Base-by-base conservation (phyloP, 2,888 invertebrate species). In the Trachelus tabidus region DNA sequence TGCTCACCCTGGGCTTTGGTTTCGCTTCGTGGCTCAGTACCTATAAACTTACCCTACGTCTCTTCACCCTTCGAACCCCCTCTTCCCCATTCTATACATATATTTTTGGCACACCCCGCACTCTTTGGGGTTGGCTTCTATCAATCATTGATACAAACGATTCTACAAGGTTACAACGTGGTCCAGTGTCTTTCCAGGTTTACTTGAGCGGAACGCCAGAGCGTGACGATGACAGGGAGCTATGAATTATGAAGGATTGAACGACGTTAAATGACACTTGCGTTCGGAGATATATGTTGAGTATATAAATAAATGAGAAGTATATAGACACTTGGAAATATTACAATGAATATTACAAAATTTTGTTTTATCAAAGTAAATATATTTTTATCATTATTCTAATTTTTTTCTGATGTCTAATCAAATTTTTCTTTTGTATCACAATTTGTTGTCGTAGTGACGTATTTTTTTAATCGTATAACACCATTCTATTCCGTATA, bases 1-100 rank as follows among this genome's bases (percentile, higher is more conserved):
- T 71, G 31, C 71, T 12, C 71, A 71, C 71, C 71, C 71, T 34
- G 85, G 83, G 86, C 83, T 81, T 79, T 81, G 82, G 83, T 82
- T 80, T 77, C 81, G 81, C 79, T 81, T 80, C 80, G 80, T 73
- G 78, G 78, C 75, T 69, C 78, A 77, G 23, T 56, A 56, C 56
- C 56, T 56, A 56, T 56, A 56, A 56, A 56, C 56, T 23, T 56
- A 23, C 56, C 56, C 56, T 56, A 9, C 56, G 23, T 56, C 56
- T 23, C 56, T 56, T 56, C 9, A 56, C 56, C 56, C 23, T 56
- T 56, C 56, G 56, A 9, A 23, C 56, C 56, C 56, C 56, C 56
- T 56, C 23, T 56, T 9, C 56, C 2, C 23, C 23, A 9, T 56
- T 56, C 23, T 56, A 56, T 56, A 23, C 15, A 23, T 56, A 56